phyloP scores from a whole-genome alignment of 1,140 invertebrate species.

The Brachionus asplanchnoidis region DNA sequence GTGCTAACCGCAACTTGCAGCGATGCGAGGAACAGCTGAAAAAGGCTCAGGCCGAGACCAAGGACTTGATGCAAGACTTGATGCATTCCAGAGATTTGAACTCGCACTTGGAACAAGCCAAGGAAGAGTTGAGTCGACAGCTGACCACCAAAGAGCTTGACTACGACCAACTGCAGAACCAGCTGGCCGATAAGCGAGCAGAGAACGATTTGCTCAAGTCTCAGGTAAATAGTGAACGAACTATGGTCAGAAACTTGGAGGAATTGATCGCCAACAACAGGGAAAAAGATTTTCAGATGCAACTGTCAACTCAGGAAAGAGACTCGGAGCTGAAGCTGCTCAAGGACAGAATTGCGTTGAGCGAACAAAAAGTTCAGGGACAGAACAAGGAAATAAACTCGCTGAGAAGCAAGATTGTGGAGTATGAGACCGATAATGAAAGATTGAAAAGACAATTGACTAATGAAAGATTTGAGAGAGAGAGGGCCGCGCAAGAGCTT shows the following conservation, averaged over 20 bases:
- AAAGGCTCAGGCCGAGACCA: constrained; percentile 50
- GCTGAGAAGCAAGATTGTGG: constrained; percentile 53
- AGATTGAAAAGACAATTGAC: constrained; percentile 53
- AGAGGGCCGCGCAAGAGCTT: constrained; percentile 37
- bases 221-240: constrained; percentile 50
- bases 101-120: constrained; percentile 51
- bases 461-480: constrained; percentile 56
- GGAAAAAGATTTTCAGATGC: constrained; percentile 55
- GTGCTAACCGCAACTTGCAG: constrained; percentile 50
- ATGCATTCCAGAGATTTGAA: constrained; percentile 53
- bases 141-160: constrained; percentile 51
- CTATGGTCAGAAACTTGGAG: constrained; percentile 52
- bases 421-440: constrained; percentile 55
- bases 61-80: constrained; percentile 51
- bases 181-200: constrained; percentile 51
- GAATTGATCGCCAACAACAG: constrained; percentile 51
- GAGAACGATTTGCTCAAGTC: constrained; percentile 50
- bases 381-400: constrained; percentile 54
- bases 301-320: constrained; percentile 53
- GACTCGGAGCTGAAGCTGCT: constrained; percentile 55
- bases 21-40: constrained; percentile 52
- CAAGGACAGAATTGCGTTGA: constrained; percentile 53
- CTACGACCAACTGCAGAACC: constrained; percentile 52
- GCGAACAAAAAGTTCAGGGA: constrained; percentile 56
- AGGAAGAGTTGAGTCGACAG: constrained; percentile 53